These are phyloP conservation scores for Siniperca chuatsi DNA, from an alignment of 2,113 vertebrate species.

Conservation along the genomic window DNA sequence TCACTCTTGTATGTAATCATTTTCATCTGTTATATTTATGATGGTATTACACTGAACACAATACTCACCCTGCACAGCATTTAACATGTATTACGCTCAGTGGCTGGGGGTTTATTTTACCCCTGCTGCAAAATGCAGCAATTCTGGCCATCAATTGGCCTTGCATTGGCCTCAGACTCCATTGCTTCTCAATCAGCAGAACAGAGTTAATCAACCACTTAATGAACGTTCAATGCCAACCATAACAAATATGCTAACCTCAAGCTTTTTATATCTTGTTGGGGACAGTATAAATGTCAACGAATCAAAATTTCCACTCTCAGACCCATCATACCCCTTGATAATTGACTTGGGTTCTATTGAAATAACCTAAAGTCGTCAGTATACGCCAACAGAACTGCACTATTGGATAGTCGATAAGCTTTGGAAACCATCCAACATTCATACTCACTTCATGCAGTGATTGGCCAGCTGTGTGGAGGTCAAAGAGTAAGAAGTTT, in stretches of 20 bases:
- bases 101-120: constrained; percentile 34
- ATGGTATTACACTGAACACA: constrained; percentile 56
- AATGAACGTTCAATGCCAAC: neutral
- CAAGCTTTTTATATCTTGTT: neutral
- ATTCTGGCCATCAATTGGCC: constrained; percentile 60
- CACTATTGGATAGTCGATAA: neutral
- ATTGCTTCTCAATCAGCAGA: constrained; percentile 33
- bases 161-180: neutral
- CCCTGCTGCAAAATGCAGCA: constrained; percentile 43
- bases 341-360: neutral
- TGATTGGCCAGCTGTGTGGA: neutral
- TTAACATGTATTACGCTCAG: constrained; percentile 64
- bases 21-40: constrained; percentile 66
- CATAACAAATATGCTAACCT: neutral
- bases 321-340: neutral
- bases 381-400: neutral
- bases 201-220: constrained; percentile 41
- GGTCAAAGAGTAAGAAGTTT: neutral
- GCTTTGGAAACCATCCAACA: neutral
- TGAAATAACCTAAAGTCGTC: neutral
- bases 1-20: constrained; percentile 46
- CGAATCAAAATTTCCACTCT: neutral
- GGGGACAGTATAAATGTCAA: neutral
- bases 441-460: too few species aligned
- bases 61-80: constrained; percentile 41